Percentiles rank a stretch among this genome's conserved stretches.
Conservation (phyloP, 2,113 vertebrate genomes). For the Cavia porcellus region DNA sequence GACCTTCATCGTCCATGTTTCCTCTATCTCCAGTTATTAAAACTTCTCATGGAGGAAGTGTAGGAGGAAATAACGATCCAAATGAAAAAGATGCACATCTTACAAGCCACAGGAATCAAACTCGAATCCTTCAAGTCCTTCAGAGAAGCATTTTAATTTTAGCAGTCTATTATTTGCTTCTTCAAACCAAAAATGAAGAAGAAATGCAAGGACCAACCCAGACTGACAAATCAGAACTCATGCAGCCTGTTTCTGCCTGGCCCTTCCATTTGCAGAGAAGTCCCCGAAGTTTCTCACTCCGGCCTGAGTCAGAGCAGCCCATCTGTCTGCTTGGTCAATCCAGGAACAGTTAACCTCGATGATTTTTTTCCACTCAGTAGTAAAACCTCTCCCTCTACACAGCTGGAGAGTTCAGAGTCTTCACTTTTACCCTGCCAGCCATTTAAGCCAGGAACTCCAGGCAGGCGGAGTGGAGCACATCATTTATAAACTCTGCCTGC, state of each 20-base stretch:
- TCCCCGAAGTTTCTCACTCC: constrained; percentile 22
- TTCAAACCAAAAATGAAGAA: neutral
- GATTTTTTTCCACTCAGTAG: constrained; percentile 64
- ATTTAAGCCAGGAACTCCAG: constrained; percentile 83
- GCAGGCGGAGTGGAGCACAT: constrained; percentile 78
- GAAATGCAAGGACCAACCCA: neutral
- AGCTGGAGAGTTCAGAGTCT: constrained; percentile 82
- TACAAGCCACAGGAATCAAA: constrained; percentile 17
- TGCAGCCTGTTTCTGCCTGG: neutral
- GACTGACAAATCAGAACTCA: neutral
- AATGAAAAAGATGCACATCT: neutral
- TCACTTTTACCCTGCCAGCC: constrained; percentile 84
- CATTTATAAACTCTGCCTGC: constrained; percentile 85
- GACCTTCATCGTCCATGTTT: neutral
- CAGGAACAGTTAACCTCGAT: constrained; percentile 67
- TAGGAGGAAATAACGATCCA: neutral
- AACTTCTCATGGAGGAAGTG: constrained; percentile 24
- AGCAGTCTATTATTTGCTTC: constrained; percentile 46
- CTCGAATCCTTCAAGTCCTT: neutral
- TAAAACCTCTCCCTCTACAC: constrained; percentile 83
- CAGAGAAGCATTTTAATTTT: neutral
- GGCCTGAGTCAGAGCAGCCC: constrained; percentile 17
- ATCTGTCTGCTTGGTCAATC: constrained; percentile 66
- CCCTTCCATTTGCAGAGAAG: neutral
- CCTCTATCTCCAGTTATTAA: neutral